Evolutionary conservation across 2,797 vertebrate species (phyloP).

Genomic region (Acanthiza pusilla): DNA sequence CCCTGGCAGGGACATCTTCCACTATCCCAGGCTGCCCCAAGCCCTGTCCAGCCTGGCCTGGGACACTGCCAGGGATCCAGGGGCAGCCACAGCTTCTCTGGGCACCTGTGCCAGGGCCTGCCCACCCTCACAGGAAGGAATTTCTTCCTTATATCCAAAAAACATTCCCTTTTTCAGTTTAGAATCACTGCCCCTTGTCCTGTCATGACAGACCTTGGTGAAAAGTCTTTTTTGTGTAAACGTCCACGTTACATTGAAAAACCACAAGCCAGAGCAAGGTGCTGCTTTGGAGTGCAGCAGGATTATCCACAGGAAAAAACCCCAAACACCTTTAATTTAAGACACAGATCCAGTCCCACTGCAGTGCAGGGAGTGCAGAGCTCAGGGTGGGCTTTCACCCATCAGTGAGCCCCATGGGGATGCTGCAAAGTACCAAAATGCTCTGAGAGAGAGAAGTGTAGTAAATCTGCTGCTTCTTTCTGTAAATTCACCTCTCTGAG

Average conservation of each 20-base stretch:
- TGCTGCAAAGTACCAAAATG: not conserved
- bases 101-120: not conserved
- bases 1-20: not conserved
- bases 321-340: not conserved
- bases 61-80: not conserved
- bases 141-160: not conserved
- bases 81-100: not conserved
- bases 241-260: not conserved
- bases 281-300: not conserved
- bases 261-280: not conserved
- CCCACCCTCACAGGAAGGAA: fast-evolving
- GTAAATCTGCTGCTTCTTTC: not conserved
- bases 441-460: not conserved
- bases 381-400: not conserved
- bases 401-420: not conserved
- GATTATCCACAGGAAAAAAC: not conserved
- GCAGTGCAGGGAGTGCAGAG: not conserved
- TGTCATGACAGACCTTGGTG: not conserved
- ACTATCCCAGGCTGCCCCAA: fast-evolving
- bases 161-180: not conserved
- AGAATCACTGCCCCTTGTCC: not conserved
- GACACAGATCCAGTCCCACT: fast-evolving
- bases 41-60: fast-evolving
- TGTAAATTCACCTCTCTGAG: not conserved
- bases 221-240: not conserved